Conservation (phyloP, 2,888 invertebrate species). For the Leucania comma region DNA sequence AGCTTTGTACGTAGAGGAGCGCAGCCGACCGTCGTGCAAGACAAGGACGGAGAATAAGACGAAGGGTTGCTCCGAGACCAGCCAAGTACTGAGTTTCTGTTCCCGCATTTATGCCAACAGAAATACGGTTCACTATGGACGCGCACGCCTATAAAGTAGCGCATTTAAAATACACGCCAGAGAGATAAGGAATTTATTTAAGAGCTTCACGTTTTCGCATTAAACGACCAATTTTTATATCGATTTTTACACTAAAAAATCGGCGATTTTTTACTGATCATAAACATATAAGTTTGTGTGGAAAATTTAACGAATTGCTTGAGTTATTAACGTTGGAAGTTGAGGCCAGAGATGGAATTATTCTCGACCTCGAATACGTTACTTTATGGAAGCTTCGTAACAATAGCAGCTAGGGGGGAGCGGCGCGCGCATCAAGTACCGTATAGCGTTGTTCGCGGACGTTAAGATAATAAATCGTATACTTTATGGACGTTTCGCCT, state of each 20-base stretch:
- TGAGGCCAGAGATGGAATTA: conserved; percentile 86
- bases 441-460: conserved; percentile 78
- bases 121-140: conserved; percentile 84
- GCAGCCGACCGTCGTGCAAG: conserved; percentile 89
- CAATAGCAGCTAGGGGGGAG: conserved; percentile 91
- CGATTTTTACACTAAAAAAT: conserved; percentile 81
- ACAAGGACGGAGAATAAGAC: conserved; percentile 91
- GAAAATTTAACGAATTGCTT: conserved; percentile 26
- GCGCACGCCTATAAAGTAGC: conserved; percentile 87
- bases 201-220: conserved; percentile 66
- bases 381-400: conserved; percentile 89
- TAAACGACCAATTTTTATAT: conserved; percentile 34
- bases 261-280: conserved; percentile 77
- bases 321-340: conserved; percentile 77
- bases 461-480: conserved; percentile 83
- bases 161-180: conserved; percentile 89
- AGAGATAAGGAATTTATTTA: conserved; percentile 90
- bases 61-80: conserved; percentile 91
- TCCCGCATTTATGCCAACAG: conserved; percentile 66
- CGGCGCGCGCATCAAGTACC: conserved; percentile 85
- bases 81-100: conserved; percentile 83
- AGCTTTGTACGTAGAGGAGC: conserved; percentile 82
- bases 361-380: conserved; percentile 78
- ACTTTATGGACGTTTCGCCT: conserved; percentile 89
- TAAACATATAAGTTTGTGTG: conserved; percentile 65